phyloP scores from a whole-genome alignment of 2,113 vertebrate genomes.

The Picathartes gymnocephalus region DNA sequence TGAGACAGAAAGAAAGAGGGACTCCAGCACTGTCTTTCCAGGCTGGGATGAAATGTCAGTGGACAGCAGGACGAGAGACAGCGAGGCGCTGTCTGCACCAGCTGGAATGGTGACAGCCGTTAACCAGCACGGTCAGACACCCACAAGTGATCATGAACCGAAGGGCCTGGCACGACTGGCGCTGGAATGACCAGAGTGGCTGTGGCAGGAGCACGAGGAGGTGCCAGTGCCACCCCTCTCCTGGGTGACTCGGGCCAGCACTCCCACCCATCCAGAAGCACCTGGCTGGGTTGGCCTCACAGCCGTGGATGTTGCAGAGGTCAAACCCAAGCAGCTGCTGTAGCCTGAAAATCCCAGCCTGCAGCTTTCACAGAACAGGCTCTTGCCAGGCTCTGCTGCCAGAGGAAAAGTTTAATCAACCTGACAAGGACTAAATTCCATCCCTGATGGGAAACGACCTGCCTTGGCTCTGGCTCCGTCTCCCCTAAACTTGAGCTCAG shows the following conservation, averaged over 20 bases:
- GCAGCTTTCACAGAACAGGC: not conserved
- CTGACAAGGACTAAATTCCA: not conserved
- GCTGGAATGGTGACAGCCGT: not conserved
- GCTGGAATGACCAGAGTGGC: not conserved
- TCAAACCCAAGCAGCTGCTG: not conserved
- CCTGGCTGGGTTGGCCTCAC: not conserved
- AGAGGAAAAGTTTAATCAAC: not conserved
- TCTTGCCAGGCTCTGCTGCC: not conserved
- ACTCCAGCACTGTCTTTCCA: not conserved
- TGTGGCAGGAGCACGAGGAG: not conserved
- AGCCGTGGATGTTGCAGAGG: fast-evolving
- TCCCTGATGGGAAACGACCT: not conserved
- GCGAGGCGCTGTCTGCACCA: not conserved
- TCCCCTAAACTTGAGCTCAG: not conserved
- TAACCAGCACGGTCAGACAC: not conserved
- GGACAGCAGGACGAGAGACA: not conserved
- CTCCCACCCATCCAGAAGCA: not conserved
- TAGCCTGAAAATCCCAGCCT: not conserved
- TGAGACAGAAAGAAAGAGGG: not conserved
- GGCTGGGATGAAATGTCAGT: not conserved
- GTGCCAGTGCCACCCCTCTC: not conserved
- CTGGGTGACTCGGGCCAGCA: not conserved
- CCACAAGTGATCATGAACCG: not conserved
- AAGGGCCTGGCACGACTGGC: not conserved
- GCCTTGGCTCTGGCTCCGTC: not conserved